Evolutionary conservation across 2,888 invertebrate species (phyloP).

Genomic region (Rhagophthalmus giganteus): DNA sequence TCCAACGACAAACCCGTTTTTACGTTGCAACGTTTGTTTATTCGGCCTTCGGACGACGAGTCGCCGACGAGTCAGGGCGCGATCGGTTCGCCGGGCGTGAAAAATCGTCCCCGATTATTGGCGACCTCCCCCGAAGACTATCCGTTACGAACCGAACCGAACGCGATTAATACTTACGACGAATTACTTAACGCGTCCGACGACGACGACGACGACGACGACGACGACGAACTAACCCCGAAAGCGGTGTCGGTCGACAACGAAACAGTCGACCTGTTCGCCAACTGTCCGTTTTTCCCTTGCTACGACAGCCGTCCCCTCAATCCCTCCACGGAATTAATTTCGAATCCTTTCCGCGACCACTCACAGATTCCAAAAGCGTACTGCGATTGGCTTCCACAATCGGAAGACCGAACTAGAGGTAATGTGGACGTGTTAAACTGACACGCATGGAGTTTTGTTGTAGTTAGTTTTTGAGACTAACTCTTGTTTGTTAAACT

Average conservation of each 20-base stretch:
- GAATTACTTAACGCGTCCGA: slow-evolving; percentile 12
- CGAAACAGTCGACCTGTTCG: slow-evolving; percentile 44
- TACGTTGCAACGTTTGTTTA: slow-evolving; percentile 50
- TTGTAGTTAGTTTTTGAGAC: slow-evolving; percentile 46
- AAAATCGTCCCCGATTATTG: slow-evolving; percentile 45
- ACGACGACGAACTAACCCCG: background rate
- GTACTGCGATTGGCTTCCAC: slow-evolving; percentile 54
- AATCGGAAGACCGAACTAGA: slow-evolving; percentile 44
- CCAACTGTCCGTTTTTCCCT: slow-evolving; percentile 52
- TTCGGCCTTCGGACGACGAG: slow-evolving; percentile 40
- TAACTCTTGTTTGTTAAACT: slow-evolving; percentile 33
- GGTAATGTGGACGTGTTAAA: slow-evolving; percentile 49
- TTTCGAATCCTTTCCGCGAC: slow-evolving; percentile 32
- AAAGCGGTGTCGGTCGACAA: slow-evolving; percentile 9
- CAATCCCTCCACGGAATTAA: slow-evolving; percentile 30
- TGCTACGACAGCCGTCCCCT: slow-evolving; percentile 36
- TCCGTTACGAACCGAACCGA: slow-evolving; percentile 46
- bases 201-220: background rate
- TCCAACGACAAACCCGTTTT: slow-evolving; percentile 41
- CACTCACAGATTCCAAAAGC: slow-evolving; percentile 45
- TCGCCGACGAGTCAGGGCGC: background rate
- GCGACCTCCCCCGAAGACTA: slow-evolving; percentile 46
- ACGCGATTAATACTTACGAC: slow-evolving; percentile 18
- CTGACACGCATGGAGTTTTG: slow-evolving; percentile 51
- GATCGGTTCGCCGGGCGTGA: too few relatives aligned